A percentile compares a stretch with the other conserved stretches of the same genome.
These are phyloP conservation scores for Sinelater perroti DNA, from an alignment of 2,888 invertebrate genomes.

Conservation along the genomic window DNA sequence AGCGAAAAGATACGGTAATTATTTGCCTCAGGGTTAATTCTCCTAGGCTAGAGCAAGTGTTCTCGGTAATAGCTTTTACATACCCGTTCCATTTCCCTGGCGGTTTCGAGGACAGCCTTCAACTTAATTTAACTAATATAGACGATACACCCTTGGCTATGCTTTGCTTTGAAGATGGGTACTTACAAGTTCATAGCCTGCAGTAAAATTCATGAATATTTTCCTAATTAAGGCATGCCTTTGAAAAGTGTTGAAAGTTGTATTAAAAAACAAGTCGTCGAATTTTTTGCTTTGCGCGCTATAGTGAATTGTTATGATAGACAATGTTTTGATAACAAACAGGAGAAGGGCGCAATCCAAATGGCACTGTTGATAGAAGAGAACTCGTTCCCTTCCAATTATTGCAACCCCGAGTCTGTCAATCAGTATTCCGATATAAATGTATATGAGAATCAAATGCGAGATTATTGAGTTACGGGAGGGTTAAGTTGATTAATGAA, in stretches of 20 bases:
- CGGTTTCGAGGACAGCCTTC: conserved; percentile 44
- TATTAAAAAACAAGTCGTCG: no score
- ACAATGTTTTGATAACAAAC: no score
- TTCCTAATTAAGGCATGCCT: conserved; percentile 3
- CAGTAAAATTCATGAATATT: neutral
- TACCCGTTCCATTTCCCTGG: conserved; percentile 42
- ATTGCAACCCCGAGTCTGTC: conserved; percentile 35
- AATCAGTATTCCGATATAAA: conserved; percentile 49
- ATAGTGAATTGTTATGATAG: no score
- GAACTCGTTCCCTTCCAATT: conserved; percentile 13
- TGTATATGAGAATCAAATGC: conserved; percentile 52
- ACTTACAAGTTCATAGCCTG: conserved; percentile 27
- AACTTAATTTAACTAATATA: conserved; percentile 49
- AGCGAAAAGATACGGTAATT: conserved; percentile 34
- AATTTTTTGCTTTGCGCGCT: no score
- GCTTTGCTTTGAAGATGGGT: conserved; percentile 32
- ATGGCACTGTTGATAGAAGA: no score
- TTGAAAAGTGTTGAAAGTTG: no score
- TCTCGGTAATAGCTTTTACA: conserved; percentile 43
- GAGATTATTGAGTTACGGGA: conserved; percentile 49
- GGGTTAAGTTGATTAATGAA: conserved; percentile 49
- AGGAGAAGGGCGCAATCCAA: no score
- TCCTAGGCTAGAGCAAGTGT: conserved; percentile 30
- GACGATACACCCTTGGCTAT: conserved; percentile 40
- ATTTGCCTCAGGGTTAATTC: conserved; percentile 34